Base-by-base conservation (phyloP, 2,113 vertebrate species). In the Tretioscincus oriximinensis region DNA sequence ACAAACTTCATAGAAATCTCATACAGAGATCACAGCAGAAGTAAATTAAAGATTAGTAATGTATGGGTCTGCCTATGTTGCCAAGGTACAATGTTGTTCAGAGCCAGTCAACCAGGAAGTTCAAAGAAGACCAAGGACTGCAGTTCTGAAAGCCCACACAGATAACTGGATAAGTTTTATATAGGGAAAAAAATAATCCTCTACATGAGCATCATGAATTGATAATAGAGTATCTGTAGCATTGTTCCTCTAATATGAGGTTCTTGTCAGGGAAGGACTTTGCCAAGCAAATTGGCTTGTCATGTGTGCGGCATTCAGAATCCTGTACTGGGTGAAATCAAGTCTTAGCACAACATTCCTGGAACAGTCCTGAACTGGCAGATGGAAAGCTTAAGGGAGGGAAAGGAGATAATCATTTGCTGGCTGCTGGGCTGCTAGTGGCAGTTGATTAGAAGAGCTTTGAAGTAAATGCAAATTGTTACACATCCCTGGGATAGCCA, bases 341-440 rank as follows among this genome's bases (percentile, higher is more conserved):
- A 72, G 81, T 58, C 14, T 58, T 69, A 81, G 68, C 78, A 63
- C 77, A 85, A 81, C 78, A 77, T 90, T 83, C 66, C 81, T 88
- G 69, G 67, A 83, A 81, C 64, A 66, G 83, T 88, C 83, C 7
- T 5, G 67, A 64, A 31, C 6, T 88, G 83, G 74, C 82, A 89
- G 84, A 51, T 51, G n/a, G 85, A 77, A 35, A 67, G 20, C 47
- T 54, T 54, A 67, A 16, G 49, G 64, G 73, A 31, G 58, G 71
- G 83, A 66, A 70, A 65, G 71, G 81, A 86, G 77, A 88, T 82
- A 81, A 89, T 86, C 66, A 85, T 81, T 77, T 69, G 83, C 82
- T 81, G 66, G 1, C 45, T 76, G 28, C 81, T 81, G 82, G 76
- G 76, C 78, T 68, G 28, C 78, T 58, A 82, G 77, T 77, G 83